phyloP scores from a whole-genome alignment of 2,113 vertebrate genomes.

The Columba livia region DNA sequence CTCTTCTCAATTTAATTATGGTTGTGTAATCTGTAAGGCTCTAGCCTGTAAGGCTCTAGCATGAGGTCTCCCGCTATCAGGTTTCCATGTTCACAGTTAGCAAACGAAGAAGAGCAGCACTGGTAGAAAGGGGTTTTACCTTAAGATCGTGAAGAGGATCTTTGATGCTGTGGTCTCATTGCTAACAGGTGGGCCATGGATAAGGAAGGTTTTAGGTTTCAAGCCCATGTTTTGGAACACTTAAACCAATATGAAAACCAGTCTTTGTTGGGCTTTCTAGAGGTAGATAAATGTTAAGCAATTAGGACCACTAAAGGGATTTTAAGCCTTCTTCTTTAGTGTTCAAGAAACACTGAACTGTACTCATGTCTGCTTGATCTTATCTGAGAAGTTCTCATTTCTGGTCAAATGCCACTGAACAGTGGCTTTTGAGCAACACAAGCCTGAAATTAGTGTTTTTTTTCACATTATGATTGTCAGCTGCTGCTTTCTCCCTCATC shows the following conservation, averaged over 20 bases:
- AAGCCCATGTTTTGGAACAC: not conserved
- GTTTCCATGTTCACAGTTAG: constrained; percentile 59
- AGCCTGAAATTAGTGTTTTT: not conserved
- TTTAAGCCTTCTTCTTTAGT: not conserved
- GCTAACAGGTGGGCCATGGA: not conserved
- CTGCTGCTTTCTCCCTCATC: not conserved
- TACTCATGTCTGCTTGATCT: not conserved
- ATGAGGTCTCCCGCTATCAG: constrained; percentile 38
- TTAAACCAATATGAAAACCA: not conserved
- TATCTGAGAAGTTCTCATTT: not conserved
- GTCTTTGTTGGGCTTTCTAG: not conserved
- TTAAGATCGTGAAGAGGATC: constrained; percentile 34
- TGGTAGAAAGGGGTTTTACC: constrained; percentile 12
- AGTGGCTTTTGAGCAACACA: not conserved
- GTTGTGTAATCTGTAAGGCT: constrained; percentile 3
- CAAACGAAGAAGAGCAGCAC: constrained; percentile 26
- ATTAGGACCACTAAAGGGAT: not conserved
- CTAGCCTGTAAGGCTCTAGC: constrained; percentile 17
- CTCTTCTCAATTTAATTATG: constrained; percentile 57
- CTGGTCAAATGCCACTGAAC: not conserved
- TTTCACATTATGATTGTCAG: not conserved
- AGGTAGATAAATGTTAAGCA: not conserved
- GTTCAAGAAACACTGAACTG: not conserved
- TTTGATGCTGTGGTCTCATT: not conserved
- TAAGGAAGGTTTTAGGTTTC: not conserved